Conservation (phyloP, 2,113 vertebrate species). For the Melospiza melodia region DNA sequence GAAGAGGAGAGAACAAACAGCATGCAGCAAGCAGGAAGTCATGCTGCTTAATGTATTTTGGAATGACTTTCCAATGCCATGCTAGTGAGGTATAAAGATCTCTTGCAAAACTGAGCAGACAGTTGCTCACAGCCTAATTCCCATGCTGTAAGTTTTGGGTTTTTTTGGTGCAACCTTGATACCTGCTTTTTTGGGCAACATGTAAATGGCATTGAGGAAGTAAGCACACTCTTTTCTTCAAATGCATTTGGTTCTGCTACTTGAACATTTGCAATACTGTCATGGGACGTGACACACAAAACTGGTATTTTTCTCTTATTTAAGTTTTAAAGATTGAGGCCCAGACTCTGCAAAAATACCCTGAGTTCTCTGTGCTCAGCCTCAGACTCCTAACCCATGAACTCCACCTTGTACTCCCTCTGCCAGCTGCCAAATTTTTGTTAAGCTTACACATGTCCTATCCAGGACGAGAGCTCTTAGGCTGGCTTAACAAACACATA, state of each 20-base stretch:
- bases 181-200: neutral
- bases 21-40: neutral
- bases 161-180: neutral
- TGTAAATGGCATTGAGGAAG: neutral
- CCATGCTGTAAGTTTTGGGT: neutral
- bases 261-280: neutral
- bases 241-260: neutral
- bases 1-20: neutral
- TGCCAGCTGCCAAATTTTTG: neutral
- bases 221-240: neutral
- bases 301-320: neutral
- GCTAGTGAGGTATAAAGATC: neutral
- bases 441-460: neutral
- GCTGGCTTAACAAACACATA: neutral
- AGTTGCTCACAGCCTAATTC: neutral
- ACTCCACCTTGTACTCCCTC: neutral
- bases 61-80: neutral
- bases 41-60: neutral
- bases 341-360: neutral
- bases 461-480: neutral
- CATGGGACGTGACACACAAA: rapidly evolving
- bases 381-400: neutral
- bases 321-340: neutral
- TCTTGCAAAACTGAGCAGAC: neutral
- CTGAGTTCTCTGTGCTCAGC: neutral